A percentile compares a stretch with the other conserved stretches of the same genome.
phyloP scores from a whole-genome alignment of 1,140 invertebrate species.

The Cephus cinctus region DNA sequence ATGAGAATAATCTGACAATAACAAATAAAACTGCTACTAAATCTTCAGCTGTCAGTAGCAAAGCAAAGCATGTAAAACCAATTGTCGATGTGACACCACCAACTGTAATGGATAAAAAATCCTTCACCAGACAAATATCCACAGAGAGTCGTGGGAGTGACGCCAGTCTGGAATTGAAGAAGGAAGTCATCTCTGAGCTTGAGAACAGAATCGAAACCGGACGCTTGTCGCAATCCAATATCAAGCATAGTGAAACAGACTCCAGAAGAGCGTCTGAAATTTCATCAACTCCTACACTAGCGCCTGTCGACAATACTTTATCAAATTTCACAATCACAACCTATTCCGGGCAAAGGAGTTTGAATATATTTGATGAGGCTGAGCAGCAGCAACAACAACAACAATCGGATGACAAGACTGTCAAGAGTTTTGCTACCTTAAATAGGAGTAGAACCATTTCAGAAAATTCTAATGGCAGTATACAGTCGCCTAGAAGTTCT shows the following conservation, averaged over 20 bases:
- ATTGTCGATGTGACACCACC: neutral
- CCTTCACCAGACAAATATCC: neutral
- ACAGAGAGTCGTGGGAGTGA: slow-evolving; percentile 13
- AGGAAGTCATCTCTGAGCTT: slow-evolving; percentile 37
- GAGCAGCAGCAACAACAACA: slow-evolving; percentile 10
- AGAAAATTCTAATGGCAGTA: neutral
- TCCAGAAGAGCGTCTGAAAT: slow-evolving; percentile 1
- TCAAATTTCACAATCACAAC: slow-evolving; percentile 53
- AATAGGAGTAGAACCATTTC: neutral
- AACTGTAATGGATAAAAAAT: neutral
- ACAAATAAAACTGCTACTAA: neutral
- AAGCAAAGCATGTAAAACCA: too few species aligned
- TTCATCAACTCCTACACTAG: slow-evolving; percentile 29
- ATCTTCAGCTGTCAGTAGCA: too few species aligned
- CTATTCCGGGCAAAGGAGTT: slow-evolving; percentile 40
- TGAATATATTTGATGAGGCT: slow-evolving; percentile 43
- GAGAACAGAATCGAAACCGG: slow-evolving; percentile 36
- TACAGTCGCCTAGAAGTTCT: too few species aligned
- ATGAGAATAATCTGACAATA: too few species aligned
- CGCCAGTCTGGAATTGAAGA: slow-evolving; percentile 20
- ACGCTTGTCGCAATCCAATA: slow-evolving; percentile 6
- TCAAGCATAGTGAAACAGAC: slow-evolving; percentile 7
- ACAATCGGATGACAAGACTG: slow-evolving; percentile 15
- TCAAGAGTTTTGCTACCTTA: slow-evolving; percentile 28
- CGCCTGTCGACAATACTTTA: slow-evolving; percentile 44